Base-by-base conservation (phyloP, 2,113 vertebrate species). In the Suricata suricatta region DNA sequence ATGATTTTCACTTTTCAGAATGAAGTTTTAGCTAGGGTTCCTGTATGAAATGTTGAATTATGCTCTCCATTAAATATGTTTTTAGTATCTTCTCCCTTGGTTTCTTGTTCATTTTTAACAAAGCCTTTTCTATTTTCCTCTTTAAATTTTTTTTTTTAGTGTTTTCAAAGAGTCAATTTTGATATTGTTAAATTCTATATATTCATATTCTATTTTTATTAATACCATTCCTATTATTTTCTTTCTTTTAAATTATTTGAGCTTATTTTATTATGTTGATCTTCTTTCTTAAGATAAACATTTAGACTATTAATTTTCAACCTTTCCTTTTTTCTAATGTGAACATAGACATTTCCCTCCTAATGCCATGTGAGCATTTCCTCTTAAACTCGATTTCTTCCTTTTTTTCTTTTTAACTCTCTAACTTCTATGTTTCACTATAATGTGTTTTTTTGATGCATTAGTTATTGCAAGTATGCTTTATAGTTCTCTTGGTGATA, bases 1-100 rank as follows among this genome's bases (percentile, higher is more conserved):
- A 72, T 92, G 63, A 76, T 33, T 90, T 91, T 93, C 10, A 87
- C 41, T 77, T 94, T 89, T 79, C 85, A 76, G 11, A 64, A 29
- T 81, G 41, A 80, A 38, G 33, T 85, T 92, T 69, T 63, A 85
- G 13, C 35, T 52, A 31, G 5, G 57, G 54, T 57, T 90, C 17
- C 21, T 13, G 72, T 74, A 50, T 33, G 5, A n/a, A 57, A 35
- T 33, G 27, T 52, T 44, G 17, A 80, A 80, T 64, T 50, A 1
- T 54, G 35, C 27, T 86, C 47, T n/a, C 16, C 15, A n/a, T n/a
- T 82, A 23, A 93, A 54, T 35, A 41, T 14, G 83, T 3, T 77
- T 71, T 29, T 79, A 60, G 7, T 27, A 72, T 84, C 9, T 87
- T 57, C 15, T 6, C 11, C 13, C 74, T 90, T 71, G 7, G 7